These are phyloP conservation scores for Pyrocephalus nanus DNA, from an alignment of 2,797 vertebrate genomes.

Conservation along the genomic window DNA sequence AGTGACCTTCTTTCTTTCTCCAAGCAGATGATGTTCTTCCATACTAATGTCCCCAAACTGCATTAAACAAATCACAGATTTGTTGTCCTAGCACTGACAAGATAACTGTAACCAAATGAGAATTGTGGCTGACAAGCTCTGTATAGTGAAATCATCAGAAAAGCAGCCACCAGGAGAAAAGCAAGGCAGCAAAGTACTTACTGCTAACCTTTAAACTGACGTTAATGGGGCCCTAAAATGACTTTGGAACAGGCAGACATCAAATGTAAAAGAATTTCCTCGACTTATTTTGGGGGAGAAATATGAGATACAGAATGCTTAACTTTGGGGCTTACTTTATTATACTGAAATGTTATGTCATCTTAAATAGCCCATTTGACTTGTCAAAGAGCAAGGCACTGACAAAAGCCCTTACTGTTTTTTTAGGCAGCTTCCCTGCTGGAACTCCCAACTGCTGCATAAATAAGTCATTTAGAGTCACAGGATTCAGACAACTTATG, in stretches of 20 bases:
- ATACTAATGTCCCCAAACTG: background rate
- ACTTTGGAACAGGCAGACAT: background rate
- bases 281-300: background rate
- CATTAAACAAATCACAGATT: background rate
- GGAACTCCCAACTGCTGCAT: background rate
- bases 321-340: background rate
- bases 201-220: background rate
- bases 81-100: background rate
- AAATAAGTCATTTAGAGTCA: background rate
- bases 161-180: background rate
- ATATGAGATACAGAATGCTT: background rate
- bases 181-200: background rate
- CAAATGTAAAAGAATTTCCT: background rate
- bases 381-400: background rate
- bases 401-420: background rate
- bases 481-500: background rate
- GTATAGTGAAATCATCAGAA: background rate
- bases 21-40: background rate
- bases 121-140: background rate
- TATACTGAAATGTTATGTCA: background rate
- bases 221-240: background rate
- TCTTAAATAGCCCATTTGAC: background rate
- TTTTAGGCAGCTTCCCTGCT: background rate
- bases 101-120: background rate
- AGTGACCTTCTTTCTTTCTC: background rate